These are phyloP conservation scores for Homalodisca vitripennis DNA, from an alignment of 1,140 invertebrate species.

Conservation along the genomic window DNA sequence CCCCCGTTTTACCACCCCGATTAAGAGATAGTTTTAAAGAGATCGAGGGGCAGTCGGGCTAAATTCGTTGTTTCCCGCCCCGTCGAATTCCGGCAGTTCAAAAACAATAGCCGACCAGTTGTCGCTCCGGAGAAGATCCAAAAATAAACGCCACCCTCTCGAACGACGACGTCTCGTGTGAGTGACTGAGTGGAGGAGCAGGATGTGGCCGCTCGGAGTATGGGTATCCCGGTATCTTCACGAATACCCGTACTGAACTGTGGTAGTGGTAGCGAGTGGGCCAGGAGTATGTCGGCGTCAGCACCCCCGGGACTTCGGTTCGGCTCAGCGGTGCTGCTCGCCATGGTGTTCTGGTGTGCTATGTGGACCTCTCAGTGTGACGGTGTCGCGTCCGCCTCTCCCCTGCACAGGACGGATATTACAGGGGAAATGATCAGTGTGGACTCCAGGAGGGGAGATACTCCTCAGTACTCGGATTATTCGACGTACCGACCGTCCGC, in stretches of 20 bases:
- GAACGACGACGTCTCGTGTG: not conserved
- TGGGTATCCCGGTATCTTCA: constrained; percentile 14
- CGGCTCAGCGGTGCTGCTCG: constrained; percentile 11
- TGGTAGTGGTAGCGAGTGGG: not conserved
- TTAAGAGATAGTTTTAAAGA: constrained; percentile 19
- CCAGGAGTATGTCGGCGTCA: constrained; percentile 1
- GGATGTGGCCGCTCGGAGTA: constrained; percentile 16
- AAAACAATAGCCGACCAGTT: too few relatives aligned
- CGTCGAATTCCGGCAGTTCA: not conserved
- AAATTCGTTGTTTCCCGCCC: not conserved
- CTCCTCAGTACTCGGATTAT: not conserved
- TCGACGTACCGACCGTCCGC: not conserved
- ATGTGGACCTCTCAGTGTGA: not conserved
- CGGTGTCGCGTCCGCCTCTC: constrained; percentile 1
- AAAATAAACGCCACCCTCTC: constrained; percentile 9
- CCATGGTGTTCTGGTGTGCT: constrained; percentile 15
- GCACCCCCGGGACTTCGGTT: not conserved
- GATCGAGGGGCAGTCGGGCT: not conserved
- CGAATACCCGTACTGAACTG: too few relatives aligned
- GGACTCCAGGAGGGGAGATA: not conserved
- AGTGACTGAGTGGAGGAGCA: constrained; percentile 7
- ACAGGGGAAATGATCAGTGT: not conserved
- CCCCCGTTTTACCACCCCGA: constrained; percentile 33
- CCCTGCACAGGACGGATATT: constrained; percentile 10
- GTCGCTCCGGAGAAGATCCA: too few relatives aligned